Percentiles rank a stretch among this genome's conserved stretches.
Conservation (phyloP, 2,113 vertebrate species). For the Alectura lathami region DNA sequence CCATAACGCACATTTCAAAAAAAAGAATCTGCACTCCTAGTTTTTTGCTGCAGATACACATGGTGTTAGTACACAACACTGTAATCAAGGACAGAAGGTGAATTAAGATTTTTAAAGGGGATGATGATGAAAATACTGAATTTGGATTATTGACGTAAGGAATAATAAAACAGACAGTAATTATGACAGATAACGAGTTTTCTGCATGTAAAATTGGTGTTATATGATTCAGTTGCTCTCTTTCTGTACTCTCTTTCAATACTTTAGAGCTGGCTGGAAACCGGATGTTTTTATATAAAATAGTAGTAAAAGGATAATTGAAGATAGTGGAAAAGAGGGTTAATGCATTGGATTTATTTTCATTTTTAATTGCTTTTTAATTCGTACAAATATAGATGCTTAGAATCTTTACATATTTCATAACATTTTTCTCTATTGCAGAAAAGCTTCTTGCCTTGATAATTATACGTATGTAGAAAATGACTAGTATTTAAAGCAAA, state of each 20-base stretch:
- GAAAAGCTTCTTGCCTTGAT: background rate
- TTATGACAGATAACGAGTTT: background rate
- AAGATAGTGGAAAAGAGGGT: background rate
- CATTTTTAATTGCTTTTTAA: background rate
- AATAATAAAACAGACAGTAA: background rate
- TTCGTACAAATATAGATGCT: background rate
- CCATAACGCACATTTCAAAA: background rate
- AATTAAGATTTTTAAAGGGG: background rate
- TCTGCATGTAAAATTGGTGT: background rate
- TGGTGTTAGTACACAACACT: background rate
- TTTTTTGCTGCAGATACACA: background rate
- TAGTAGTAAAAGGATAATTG: background rate
- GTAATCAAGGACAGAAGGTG: background rate
- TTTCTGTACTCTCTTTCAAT: background rate
- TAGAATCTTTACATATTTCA: background rate
- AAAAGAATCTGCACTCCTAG: background rate
- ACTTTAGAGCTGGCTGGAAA: background rate
- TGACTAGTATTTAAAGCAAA: background rate
- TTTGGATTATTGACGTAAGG: background rate
- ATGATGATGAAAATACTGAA: background rate
- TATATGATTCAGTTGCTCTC: background rate
- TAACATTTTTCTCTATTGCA: background rate
- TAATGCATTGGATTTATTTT: background rate
- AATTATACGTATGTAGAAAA: constrained; percentile 1
- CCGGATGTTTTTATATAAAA: background rate